Percentiles rank a stretch among this genome's conserved stretches.
phyloP scores from a whole-genome alignment of 2,888 invertebrate species.

The Vannuccia rotundouncinata region DNA sequence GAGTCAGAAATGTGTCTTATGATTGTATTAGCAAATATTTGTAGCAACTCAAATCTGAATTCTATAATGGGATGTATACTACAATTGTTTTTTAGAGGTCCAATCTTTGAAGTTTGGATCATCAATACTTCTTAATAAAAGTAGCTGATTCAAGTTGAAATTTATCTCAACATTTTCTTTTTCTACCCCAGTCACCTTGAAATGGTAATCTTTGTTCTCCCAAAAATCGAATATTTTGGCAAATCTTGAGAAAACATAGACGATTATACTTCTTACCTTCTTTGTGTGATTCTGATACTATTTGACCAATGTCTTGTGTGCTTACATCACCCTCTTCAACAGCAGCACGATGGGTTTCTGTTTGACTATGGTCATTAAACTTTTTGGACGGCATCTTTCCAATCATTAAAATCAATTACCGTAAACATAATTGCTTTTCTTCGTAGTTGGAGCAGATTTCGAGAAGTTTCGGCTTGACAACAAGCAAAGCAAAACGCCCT shows the following conservation, averaged over 20 bases:
- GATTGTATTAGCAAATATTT: background rate
- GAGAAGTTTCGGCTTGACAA: background rate
- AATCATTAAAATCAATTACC: background rate
- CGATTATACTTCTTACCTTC: background rate
- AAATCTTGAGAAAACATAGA: background rate
- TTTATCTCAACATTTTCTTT: background rate
- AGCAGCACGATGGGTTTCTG: background rate
- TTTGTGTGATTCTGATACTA: background rate
- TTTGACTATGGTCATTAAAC: background rate
- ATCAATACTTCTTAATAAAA: background rate
- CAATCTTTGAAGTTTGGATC: slow-evolving; percentile 14
- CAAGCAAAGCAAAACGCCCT: background rate
- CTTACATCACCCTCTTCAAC: background rate
- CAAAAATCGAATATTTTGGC: background rate
- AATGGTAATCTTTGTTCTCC: background rate
- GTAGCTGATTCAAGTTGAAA: background rate
- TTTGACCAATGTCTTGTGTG: background rate
- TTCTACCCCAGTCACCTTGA: background rate
- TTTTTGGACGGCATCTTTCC: background rate
- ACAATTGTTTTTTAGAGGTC: background rate
- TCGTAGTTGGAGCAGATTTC: background rate
- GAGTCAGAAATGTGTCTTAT: background rate
- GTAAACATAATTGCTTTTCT: background rate
- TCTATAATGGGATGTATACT: background rate
- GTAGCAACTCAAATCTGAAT: background rate